Evolutionary conservation across 2,888 invertebrate species (phyloP).

Genomic region (Physocephala rufipes): DNA sequence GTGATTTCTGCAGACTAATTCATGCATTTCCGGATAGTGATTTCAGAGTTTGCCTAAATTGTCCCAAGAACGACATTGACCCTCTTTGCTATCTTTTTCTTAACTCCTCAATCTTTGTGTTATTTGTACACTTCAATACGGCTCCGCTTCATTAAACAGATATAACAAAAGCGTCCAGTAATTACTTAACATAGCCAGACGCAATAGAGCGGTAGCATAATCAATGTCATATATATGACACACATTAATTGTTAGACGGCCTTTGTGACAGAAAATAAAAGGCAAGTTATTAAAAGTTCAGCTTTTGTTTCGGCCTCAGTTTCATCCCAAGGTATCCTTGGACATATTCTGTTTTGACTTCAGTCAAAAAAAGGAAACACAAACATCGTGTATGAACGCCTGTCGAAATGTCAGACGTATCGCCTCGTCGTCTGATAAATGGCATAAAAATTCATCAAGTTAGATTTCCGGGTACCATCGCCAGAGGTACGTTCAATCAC

Average conservation of each 20-base stretch:
- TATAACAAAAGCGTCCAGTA: slow-evolving; percentile 21
- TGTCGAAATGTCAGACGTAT: slow-evolving; percentile 3
- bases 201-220: no score
- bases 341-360: slow-evolving; percentile 32
- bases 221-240: no score
- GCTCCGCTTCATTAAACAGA: slow-evolving; percentile 19
- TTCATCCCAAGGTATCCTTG: not conserved
- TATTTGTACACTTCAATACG: not conserved
- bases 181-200: slow-evolving; percentile 16
- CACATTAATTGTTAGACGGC: not conserved
- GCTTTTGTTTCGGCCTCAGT: not conserved
- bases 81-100: no score
- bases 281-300: slow-evolving; percentile 21
- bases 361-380: slow-evolving; percentile 6
- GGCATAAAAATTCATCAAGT: slow-evolving; percentile 52
- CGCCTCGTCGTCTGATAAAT: slow-evolving; percentile 50
- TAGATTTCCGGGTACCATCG: slow-evolving; percentile 44
- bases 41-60: no score
- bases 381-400: not conserved
- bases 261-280: slow-evolving; percentile 1
- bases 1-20: no score
- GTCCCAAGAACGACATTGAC: no score
- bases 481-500: no score
- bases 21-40: no score
- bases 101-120: no score